Evolutionary conservation across 1,140 invertebrate genomes (phyloP), one percentile per base, ranked within the genome.

Genomic region (Rhagoletis zephyria): DNA sequence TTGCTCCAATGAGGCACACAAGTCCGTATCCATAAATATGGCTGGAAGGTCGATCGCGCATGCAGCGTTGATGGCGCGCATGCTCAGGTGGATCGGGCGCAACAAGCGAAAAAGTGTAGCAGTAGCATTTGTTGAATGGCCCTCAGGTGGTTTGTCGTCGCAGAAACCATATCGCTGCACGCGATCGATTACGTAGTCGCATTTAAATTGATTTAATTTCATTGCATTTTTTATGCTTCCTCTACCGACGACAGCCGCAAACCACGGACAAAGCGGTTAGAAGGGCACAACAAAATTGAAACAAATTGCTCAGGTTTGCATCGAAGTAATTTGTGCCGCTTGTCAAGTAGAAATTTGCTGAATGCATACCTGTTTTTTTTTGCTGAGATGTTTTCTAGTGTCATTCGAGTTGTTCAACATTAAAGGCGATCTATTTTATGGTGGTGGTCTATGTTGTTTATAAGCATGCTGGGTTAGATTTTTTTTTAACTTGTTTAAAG

Each of bases 151-250:
- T 81, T 81, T 51, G 74, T 51, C 74, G 74, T 30, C 30, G 30
- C 74, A 51, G 74, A 81, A 81, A 81, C 74, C 74, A 59, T 81
- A 81, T 81, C 74, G 48, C 74, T 81, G 74, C 74, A 81, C 74
- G 74, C 74, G 74, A 81, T 81, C 74, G 74, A 81, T 81, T 81
- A 81, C 74, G 16, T 48, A 81, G 74, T 81, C 74, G 42, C 45
- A 81, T 6, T 63, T 30, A 48, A 81, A 81, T 56, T 81, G 74
- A 81, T 81, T 81, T 81, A 81, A 81, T 81, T 81, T 30, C n/a
- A 56, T 81, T n/a, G 48, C 74, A 81, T 81, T 81, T 81, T 81
- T 81, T 42, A 45, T 74, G 40, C 67, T 48, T 40, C 40, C 74
- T 51, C 48, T 3, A 81, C 74, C 56, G 16, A 56, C 48, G 48